Percentiles rank a stretch among this genome's conserved stretches.
phyloP scores from a whole-genome alignment of 1,140 invertebrate species.

The Drosophila virilis region DNA sequence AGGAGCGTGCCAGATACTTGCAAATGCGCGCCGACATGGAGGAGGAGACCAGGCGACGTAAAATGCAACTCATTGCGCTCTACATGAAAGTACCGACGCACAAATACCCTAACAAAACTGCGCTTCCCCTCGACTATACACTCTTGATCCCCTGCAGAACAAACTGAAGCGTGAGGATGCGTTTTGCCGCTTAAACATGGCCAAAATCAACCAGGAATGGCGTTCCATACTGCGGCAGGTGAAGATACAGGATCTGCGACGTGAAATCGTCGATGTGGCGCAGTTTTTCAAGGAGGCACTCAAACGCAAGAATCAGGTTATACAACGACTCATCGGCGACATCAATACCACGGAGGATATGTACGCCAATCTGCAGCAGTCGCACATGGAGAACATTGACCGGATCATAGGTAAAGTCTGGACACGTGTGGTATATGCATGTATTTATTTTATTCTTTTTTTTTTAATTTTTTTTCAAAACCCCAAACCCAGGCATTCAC shows the following conservation, averaged over 20 bases:
- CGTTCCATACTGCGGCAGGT: constrained; percentile 89
- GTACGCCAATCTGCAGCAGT: constrained; percentile 86
- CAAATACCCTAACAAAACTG: neutral
- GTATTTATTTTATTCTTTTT: neutral
- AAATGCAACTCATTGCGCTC: constrained; percentile 90
- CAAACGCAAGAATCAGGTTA: constrained; percentile 88
- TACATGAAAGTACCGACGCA: constrained; percentile 89
- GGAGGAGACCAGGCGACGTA: constrained; percentile 90
- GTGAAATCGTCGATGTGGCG: constrained; percentile 87
- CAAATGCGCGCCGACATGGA: constrained; percentile 91
- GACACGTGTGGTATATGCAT: neutral
- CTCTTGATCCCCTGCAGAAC: constrained; percentile 85
- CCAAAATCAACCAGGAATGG: constrained; percentile 94
- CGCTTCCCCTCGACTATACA: neutral
- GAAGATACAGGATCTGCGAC: constrained; percentile 89
- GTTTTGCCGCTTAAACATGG: constrained; percentile 90
- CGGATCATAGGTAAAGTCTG: constrained; percentile 87
- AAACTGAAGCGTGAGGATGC: constrained; percentile 92
- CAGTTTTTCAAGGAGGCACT: constrained; percentile 83
- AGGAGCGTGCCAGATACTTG: constrained; percentile 90
- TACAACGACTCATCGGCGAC: constrained; percentile 87
- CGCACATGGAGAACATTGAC: constrained; percentile 89
- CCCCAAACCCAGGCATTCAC: constrained; percentile 80
- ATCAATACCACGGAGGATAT: constrained; percentile 89
- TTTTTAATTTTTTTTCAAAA: neutral